Percentiles rank a stretch among this genome's conserved stretches.
phyloP scores from a whole-genome alignment of 2,797 vertebrate species.

The Phrynocephalus forsythii region DNA sequence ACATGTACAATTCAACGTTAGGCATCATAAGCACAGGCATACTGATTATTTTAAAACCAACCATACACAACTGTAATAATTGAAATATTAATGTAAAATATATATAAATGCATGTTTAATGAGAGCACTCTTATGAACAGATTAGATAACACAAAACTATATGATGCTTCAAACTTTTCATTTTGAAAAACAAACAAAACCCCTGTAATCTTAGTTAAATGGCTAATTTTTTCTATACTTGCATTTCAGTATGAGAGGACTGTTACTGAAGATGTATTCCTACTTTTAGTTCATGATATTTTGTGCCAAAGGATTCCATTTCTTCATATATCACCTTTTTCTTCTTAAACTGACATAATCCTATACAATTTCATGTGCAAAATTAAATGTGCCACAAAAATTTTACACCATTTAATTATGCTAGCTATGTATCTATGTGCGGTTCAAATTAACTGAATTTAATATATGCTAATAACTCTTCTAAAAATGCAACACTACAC shows the following conservation, averaged over 20 bases:
- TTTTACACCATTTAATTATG: conserved; percentile 44
- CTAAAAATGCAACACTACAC: conserved; percentile 50
- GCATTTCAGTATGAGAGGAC: conserved; percentile 50
- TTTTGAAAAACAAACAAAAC: conserved; percentile 27
- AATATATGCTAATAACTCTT: conserved; percentile 52
- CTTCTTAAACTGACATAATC: conserved; percentile 43
- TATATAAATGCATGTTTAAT: conserved; percentile 23
- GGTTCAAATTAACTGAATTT: conserved; percentile 56
- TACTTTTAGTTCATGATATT: conserved; percentile 55
- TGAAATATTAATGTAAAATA: conserved; percentile 50
- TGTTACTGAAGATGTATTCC: conserved; percentile 56
- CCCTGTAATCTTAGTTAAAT: conserved; percentile 37
- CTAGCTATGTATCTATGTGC: conserved; percentile 61
- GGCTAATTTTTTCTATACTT: conserved; percentile 35
- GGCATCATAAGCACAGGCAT: conserved; percentile 56
- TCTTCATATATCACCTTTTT: conserved; percentile 14
- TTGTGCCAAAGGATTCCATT: conserved; percentile 22
- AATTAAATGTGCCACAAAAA: conserved; percentile 51
- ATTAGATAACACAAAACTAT: conserved; percentile 44
- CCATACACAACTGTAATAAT: conserved; percentile 63
- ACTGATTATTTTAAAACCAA: conserved; percentile 55
- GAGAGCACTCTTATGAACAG: conserved; percentile 31
- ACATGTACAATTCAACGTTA: conserved; percentile 46
- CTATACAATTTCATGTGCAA: conserved; percentile 57
- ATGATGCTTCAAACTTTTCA: conserved; percentile 51